Percentiles rank a stretch among this genome's conserved stretches.
Conservation (phyloP, 2,113 vertebrate genomes). For the Erythrocercus mccallii region DNA sequence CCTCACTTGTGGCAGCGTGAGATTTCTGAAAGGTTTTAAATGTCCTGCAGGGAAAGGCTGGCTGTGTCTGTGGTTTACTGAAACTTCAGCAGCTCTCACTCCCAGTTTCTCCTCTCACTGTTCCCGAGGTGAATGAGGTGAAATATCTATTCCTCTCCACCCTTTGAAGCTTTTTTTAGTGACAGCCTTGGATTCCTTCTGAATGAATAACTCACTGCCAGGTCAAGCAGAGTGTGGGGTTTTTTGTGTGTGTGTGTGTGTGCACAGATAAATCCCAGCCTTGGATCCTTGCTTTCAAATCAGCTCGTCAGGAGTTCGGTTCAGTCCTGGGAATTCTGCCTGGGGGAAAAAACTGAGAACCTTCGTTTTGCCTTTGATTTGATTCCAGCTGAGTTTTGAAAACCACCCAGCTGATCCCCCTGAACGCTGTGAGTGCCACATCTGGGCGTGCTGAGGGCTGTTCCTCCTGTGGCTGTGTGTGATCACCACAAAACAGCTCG, state of each 20-base stretch:
- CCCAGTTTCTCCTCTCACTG: background rate
- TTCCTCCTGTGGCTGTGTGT: background rate
- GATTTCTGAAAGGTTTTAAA: background rate
- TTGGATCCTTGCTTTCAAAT: background rate
- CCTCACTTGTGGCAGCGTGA: background rate
- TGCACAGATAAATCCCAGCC: background rate
- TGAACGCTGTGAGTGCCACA: background rate
- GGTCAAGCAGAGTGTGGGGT: background rate
- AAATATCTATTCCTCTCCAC: background rate
- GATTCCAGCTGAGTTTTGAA: background rate
- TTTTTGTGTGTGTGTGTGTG: background rate
- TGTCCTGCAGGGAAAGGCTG: background rate
- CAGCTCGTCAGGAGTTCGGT: background rate
- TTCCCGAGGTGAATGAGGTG: background rate
- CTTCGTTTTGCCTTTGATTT: conserved; percentile 12
- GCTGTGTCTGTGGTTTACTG: background rate
- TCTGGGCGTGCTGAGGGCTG: background rate
- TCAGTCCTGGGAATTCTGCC: conserved; percentile 1
- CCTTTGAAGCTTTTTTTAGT: background rate
- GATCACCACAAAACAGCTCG: background rate
- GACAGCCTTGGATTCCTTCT: background rate
- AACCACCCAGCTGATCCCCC: conserved; percentile 1
- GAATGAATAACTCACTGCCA: background rate
- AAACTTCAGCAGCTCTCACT: background rate
- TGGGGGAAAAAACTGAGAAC: background rate